A percentile compares a stretch with the other conserved stretches of the same genome.
These are phyloP conservation scores for Atethmia centrago DNA, from an alignment of 2,888 invertebrate species.

Conservation along the genomic window DNA sequence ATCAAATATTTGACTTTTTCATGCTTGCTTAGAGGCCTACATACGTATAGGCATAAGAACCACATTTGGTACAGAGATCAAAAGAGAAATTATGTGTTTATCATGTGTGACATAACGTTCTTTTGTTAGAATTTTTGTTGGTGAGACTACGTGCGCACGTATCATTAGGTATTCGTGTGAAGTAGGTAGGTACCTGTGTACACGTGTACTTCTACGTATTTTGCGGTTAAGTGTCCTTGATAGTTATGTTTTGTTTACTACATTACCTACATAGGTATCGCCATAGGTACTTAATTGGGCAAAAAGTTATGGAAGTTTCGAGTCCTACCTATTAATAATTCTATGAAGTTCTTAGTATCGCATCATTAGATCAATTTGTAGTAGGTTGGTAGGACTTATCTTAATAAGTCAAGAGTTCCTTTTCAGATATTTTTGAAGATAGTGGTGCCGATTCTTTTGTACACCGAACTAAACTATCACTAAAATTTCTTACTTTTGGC, in stretches of 20 bases:
- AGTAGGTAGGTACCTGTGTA: not conserved
- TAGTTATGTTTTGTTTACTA: not conserved
- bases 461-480: no score
- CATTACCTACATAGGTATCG: not conserved
- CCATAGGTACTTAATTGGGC: constrained; percentile 8
- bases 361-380: not conserved
- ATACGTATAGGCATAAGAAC: not conserved
- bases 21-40: constrained; percentile 1
- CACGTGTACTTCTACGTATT: not conserved
- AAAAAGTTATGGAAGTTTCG: not conserved
- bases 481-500: no score
- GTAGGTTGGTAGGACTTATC: no score
- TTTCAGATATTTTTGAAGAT: not conserved
- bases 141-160: not conserved
- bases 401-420: not conserved
- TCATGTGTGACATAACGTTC: constrained; percentile 20
- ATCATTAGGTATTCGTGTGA: constrained; percentile 4
- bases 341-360: not conserved
- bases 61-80: constrained; percentile 16
- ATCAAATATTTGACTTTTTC: constrained; percentile 4
- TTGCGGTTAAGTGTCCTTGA: not conserved
- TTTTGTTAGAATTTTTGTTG: not conserved
- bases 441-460: no score
- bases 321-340: not conserved
- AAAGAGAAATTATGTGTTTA: constrained; percentile 41